These are phyloP conservation scores for Hylyphantes graminicola DNA, from an alignment of 1,140 invertebrate species.

Conservation along the genomic window DNA sequence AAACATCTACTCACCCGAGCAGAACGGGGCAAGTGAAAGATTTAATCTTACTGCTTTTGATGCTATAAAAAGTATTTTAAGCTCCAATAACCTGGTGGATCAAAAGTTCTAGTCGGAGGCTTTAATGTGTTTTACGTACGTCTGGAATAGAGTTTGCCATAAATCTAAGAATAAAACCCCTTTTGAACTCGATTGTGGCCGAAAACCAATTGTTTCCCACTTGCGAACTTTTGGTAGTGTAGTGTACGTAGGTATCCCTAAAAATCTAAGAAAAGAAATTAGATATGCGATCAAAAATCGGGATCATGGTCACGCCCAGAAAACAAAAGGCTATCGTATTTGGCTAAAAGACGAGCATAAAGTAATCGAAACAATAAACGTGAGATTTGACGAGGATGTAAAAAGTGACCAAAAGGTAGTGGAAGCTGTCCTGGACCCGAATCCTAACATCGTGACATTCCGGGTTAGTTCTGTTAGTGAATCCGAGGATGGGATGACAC, in stretches of 20 bases:
- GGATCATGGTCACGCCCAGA: too few species aligned
- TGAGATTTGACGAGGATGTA: not conserved
- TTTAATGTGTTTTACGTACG: not conserved
- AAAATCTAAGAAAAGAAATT: too few species aligned
- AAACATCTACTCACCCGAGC: too few species aligned
- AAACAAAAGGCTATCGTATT: too few species aligned
- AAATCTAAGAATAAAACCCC: not conserved
- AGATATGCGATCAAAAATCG: too few species aligned
- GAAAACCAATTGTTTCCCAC: not conserved
- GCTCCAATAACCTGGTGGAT: not conserved
- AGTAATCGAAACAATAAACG: constrained; percentile 9
- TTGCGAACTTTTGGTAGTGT: constrained; percentile 11
- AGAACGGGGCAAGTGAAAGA: too few species aligned
- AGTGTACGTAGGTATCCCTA: constrained; percentile 23
- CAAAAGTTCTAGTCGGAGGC: constrained; percentile 9
- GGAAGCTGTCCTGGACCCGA: not conserved
- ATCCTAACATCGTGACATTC: not conserved
- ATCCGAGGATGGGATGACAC: not conserved
- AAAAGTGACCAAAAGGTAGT: not conserved
- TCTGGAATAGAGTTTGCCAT: constrained; percentile 9
- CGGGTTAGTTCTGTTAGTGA: not conserved
- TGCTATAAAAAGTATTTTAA: too few species aligned
- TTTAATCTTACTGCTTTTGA: too few species aligned
- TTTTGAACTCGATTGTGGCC: not conserved
- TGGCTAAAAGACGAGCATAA: not conserved